Conservation (phyloP, 2,113 vertebrate species). For the Campylomormyrus tamandua region DNA sequence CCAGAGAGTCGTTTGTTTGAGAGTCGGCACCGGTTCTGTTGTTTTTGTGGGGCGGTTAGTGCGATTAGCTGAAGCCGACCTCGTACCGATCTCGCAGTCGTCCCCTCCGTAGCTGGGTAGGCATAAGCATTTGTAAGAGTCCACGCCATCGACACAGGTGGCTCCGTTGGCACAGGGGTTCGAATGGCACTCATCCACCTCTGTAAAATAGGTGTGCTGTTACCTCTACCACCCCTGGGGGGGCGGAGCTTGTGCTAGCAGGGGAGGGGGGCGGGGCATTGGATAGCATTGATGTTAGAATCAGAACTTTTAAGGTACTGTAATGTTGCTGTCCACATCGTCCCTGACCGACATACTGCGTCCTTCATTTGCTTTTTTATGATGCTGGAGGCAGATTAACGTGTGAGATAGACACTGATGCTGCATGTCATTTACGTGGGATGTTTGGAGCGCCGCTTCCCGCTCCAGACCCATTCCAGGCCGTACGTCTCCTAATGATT, state of each 20-base stretch:
- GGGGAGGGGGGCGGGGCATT: constrained; percentile 7
- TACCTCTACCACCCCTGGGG: constrained; percentile 59
- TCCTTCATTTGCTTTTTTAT: not conserved
- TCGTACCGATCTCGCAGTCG: constrained; percentile 92
- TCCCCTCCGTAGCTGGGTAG: constrained; percentile 98
- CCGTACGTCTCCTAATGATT: not conserved
- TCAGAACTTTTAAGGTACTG: constrained; percentile 47
- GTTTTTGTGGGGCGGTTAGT: constrained; percentile 67
- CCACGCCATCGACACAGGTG: constrained; percentile 84
- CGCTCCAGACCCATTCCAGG: not conserved
- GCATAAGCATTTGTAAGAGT: constrained; percentile 98
- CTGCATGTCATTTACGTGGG: not conserved
- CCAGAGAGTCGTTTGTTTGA: constrained; percentile 8
- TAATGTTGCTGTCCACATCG: constrained; percentile 33
- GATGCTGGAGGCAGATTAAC: not conserved
- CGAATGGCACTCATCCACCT: constrained; percentile 88
- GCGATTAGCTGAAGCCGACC: constrained; percentile 84
- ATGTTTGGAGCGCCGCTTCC: not conserved
- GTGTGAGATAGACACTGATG: not conserved
- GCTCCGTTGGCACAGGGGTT: constrained; percentile 96
- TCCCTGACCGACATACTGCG: constrained; percentile 5
- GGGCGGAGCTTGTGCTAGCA: constrained; percentile 29
- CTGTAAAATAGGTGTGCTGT: constrained; percentile 87
- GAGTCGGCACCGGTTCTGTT: constrained; percentile 20
- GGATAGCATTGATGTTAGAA: constrained; percentile 32